Percentiles rank a stretch among this genome's conserved stretches.
These are phyloP conservation scores for Chymomyza amoena DNA, from an alignment of 2,888 invertebrate genomes.

Conservation along the genomic window DNA sequence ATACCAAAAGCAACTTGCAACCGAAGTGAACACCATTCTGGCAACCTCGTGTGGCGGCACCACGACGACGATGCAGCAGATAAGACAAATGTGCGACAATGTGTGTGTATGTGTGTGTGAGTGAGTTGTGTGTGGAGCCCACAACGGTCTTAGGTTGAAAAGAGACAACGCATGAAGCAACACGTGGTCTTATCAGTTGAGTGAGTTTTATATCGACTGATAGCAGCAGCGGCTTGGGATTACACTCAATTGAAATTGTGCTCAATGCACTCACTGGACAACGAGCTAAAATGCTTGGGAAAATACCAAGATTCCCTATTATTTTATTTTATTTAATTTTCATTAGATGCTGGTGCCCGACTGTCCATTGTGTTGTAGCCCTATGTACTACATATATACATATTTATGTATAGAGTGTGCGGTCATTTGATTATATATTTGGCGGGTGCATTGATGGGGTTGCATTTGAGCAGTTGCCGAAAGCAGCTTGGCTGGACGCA, in stretches of 20 bases:
- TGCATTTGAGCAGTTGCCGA: conserved; percentile 35
- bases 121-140: background rate
- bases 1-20: background rate
- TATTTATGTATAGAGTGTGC: conserved; percentile 14
- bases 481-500: conserved; percentile 39
- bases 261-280: conserved; percentile 5
- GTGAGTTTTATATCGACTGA: conserved; percentile 29
- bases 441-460: conserved; percentile 35
- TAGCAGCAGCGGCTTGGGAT: conserved; percentile 26
- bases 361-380: conserved; percentile 18
- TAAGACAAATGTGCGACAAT: background rate
- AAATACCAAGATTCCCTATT: conserved; percentile 21
- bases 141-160: conserved; percentile 22
- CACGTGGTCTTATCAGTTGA: conserved; percentile 73
- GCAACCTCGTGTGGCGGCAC: conserved; percentile 3
- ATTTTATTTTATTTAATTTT: conserved; percentile 42
- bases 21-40: conserved; percentile 9
- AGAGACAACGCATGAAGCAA: conserved; percentile 59
- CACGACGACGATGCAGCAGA: conserved; percentile 1
- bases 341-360: conserved; percentile 58
- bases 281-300: background rate
- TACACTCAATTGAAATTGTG: conserved; percentile 1
- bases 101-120: background rate
- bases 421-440: conserved; percentile 44
- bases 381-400: conserved; percentile 2